Evolutionary conservation across 1,140 invertebrate species (phyloP).

Genomic region (Lucilia cuprina): DNA sequence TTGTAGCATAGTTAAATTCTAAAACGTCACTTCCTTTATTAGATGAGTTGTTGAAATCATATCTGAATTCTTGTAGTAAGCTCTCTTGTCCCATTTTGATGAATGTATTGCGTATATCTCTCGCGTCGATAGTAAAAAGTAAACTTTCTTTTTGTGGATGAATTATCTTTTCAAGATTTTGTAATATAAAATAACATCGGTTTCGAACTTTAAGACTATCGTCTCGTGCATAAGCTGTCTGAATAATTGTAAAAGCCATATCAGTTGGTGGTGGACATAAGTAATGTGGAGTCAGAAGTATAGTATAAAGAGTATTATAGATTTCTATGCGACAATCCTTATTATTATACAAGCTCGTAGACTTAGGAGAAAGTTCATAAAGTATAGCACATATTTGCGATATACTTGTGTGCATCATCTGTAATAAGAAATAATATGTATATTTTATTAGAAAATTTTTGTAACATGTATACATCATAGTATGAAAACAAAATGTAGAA

Average conservation of each 20-base stretch:
- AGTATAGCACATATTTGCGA: neutral
- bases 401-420: neutral
- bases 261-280: conserved; percentile 40
- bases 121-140: conserved; percentile 28
- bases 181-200: conserved; percentile 21
- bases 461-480: too few relatives aligned
- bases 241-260: conserved; percentile 19
- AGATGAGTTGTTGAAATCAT: neutral
- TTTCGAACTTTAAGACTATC: neutral
- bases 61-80: neutral
- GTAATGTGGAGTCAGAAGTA: conserved; percentile 34
- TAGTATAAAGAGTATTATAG: conserved; percentile 21
- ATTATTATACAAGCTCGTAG: conserved; percentile 20
- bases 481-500: too few relatives aligned
- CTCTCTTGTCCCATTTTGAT: conserved; percentile 15
- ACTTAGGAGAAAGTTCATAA: neutral
- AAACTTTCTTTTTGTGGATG: conserved; percentile 41
- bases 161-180: conserved; percentile 38
- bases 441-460: neutral
- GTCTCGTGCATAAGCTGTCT: conserved; percentile 24
- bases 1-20: too few relatives aligned
- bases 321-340: conserved; percentile 33
- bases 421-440: neutral
- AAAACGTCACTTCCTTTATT: too few relatives aligned
- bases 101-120: conserved; percentile 28